A percentile compares a stretch with the other conserved stretches of the same genome.
phyloP scores from a whole-genome alignment of 2,113 vertebrate genomes.

The Corvus cornix region DNA sequence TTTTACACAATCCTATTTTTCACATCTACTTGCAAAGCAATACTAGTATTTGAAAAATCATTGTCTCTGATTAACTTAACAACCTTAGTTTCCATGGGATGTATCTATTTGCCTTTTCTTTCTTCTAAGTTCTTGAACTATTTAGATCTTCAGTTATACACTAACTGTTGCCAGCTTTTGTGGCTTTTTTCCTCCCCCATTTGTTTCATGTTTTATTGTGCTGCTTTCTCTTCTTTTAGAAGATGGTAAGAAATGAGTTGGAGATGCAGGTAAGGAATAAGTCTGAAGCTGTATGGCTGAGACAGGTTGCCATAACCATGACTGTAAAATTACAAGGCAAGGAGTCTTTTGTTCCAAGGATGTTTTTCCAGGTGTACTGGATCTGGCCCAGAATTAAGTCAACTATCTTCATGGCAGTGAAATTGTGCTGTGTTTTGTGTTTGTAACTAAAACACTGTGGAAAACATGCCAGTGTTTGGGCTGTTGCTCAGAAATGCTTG shows the following conservation, averaged over 20 bases:
- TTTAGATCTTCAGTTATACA: not conserved
- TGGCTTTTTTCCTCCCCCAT: not conserved
- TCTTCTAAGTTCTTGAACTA: not conserved
- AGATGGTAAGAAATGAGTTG: not conserved
- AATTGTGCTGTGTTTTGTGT: not conserved
- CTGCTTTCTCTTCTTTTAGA: not conserved
- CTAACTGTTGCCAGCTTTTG: not conserved
- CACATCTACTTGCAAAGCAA: not conserved
- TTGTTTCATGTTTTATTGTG: not conserved
- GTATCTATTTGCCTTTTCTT: not conserved
- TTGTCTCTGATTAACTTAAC: not conserved
- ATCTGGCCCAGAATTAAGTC: not conserved
- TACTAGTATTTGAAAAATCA: not conserved
- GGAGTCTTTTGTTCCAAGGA: not conserved
- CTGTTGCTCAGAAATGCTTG: not conserved
- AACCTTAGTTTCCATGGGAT: not conserved
- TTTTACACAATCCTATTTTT: not conserved
- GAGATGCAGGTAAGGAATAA: not conserved
- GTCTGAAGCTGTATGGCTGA: not conserved
- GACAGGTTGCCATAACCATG: not conserved
- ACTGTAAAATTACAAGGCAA: not conserved
- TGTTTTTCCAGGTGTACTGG: not conserved
- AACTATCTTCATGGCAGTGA: not conserved
- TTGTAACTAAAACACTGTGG: not conserved
- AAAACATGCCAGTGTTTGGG: not conserved